Evolutionary conservation across 2,888 invertebrate genomes (phyloP), one percentile per base, ranked within the genome.

Genomic region (Caenorhabditis auriculariae): DNA sequence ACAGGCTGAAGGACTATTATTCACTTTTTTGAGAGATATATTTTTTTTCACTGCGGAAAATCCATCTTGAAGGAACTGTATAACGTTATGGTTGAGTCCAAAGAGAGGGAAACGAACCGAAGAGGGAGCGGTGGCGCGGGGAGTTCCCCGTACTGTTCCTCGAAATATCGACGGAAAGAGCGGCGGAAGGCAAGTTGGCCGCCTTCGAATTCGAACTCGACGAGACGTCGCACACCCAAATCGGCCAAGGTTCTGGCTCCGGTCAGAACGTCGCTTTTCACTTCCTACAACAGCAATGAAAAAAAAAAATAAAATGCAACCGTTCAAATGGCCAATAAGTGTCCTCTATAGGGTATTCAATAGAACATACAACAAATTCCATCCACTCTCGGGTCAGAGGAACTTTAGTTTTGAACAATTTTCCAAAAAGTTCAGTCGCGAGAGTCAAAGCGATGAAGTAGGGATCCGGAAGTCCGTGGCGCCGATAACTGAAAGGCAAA

Each of bases 181-280:
- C 68, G 66, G 45, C 66, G 60, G 56, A 69, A 66, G 17, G 74
- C 73, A 42, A 59, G 66, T 49, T 72, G 69, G 17, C 74, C 79
- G 24, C 78, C 79, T 55, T 72, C 64, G 42, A 69, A 61, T 54
- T 84, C 83, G 56, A 84, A 75, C 24, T 72, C 75, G 4, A 81
- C 80, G 56, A 83, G 71, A 28, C 75, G 65, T 9, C 77, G 70
- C 17, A 85, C 81, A n/a, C 84, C 84, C 12, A 85, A 76, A 66
- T 85, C 84, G 55, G 81, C 79, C 38, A 85, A 72, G 0, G 83
- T 82, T 6, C 81, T 82, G 23, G 59, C 55, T 5, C 79, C 82
- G 4, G 78, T 80, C 45, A 82, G 54, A 29, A 78, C 69, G 64
- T 85, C 85, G 37, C 80, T 82, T 24, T 82, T 66, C 28, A 76